These are phyloP conservation scores for Acrobasis consociella DNA, from an alignment of 2,888 invertebrate species.

Conservation along the genomic window DNA sequence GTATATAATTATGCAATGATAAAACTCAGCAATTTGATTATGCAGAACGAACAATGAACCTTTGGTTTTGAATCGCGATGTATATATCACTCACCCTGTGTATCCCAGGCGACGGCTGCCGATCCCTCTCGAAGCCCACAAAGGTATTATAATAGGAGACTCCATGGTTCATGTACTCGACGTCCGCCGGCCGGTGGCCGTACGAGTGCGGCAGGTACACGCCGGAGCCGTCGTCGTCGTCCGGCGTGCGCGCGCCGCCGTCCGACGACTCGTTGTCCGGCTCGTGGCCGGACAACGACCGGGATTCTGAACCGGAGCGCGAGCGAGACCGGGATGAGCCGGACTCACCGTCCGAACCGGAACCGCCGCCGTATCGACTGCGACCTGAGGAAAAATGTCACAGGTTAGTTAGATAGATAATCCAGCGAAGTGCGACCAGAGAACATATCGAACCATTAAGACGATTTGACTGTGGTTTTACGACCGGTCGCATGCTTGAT, in stretches of 20 bases:
- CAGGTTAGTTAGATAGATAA: not conserved
- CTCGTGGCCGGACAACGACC: conserved; percentile 87
- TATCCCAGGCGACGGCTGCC: conserved; percentile 69
- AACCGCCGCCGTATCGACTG: conserved; percentile 85
- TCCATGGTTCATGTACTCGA: conserved; percentile 80
- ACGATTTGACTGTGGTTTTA: no score
- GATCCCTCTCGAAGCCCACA: conserved; percentile 80
- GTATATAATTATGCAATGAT: no score
- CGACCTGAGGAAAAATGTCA: conserved; percentile 75
- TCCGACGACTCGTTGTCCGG: conserved; percentile 90
- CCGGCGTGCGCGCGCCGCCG: conserved; percentile 85
- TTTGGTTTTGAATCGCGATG: no score
- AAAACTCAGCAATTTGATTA: no score
- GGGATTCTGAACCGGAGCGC: conserved; percentile 84
- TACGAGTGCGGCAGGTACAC: conserved; percentile 86
- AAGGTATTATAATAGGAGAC: conserved; percentile 85
- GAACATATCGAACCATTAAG: no score
- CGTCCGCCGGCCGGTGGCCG: conserved; percentile 63
- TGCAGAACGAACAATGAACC: no score
- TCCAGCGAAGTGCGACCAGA: no score
- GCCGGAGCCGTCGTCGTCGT: conserved; percentile 85
- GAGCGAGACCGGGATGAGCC: conserved; percentile 88
- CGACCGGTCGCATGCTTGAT: no score
- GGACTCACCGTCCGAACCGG: conserved; percentile 82
- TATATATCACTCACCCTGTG: conserved; percentile 66